Base-by-base conservation (phyloP, 2,888 invertebrate genomes). In the Boloria euphrosyne region DNA sequence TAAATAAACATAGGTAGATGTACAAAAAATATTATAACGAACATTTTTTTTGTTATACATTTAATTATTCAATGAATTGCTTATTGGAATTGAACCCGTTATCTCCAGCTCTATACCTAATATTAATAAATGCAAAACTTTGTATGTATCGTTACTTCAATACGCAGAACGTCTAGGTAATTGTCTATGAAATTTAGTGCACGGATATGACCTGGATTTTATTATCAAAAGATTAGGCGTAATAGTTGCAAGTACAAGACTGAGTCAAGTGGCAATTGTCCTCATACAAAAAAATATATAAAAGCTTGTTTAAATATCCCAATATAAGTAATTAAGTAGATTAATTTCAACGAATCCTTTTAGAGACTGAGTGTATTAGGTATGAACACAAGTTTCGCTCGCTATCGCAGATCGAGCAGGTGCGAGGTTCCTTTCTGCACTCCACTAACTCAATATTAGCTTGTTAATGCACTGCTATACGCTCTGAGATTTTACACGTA, bases 381-480 rank as follows among this genome's bases (percentile, higher is more conserved):
- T 38, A 62, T 55, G 27, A 53, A 62, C 16, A 43, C n/a, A 57
- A 46, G 14, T 38, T 55, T 38, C 2, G 22, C 7, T 53, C 18
- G 46, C 51, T 63, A 62, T 16, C 51, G 7, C 18, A 22, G 46
- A 52, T 58, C 54, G 64, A 67, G 64, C 84, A 84, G 84, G 83
- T 84, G 84, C 72, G 76, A 77, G 76, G 73, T 76, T 69, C 70
- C 72, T 77, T 72, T 69, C 71, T 69, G 71, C 69, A 75, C 74
- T 70, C 73, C 74, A 71, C 82, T 84, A 84, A 86, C 86, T 85
- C 81, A 84, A 85, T 87, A 86, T 86, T 86, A 79, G 82, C 80
- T 80, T 83, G 81, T 83, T 83, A 84, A 80, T 82, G 79, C 80
- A 77, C 75, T 73, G 67, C 70, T 59, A 38, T 59, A 38, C 62